Conservation (phyloP, 37 sponge, comb jelly and placozoan genomes). For the Bolinopsis microptera region DNA sequence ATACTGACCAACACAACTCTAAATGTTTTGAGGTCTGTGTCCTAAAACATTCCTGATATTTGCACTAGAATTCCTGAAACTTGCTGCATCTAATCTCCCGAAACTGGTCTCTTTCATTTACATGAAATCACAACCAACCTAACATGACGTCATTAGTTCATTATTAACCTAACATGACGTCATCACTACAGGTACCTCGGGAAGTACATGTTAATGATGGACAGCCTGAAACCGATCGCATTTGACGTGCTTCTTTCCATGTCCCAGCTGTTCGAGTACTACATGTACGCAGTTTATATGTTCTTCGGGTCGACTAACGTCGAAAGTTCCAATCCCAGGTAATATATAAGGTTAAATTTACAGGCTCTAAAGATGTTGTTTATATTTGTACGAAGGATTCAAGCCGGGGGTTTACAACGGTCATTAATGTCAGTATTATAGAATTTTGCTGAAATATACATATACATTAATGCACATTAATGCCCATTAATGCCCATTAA, state of each 20-base stretch:
- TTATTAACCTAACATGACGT: too few species aligned
- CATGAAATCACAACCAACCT: too few species aligned
- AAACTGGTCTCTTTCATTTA: too few species aligned
- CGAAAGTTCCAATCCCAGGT: constrained; percentile 57
- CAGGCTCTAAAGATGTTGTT: not conserved
- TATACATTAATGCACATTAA: too few species aligned
- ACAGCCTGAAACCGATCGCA: constrained; percentile 84
- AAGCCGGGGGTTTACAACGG: too few species aligned
- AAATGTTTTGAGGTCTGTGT: constrained; percentile 72
- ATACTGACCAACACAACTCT: constrained; percentile 88
- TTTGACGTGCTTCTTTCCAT: constrained; percentile 89
- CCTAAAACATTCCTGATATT: too few species aligned
- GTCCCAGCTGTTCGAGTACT: constrained; percentile 94
- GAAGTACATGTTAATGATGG: constrained; percentile 97
- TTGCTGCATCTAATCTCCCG: too few species aligned
- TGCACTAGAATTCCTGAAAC: too few species aligned
- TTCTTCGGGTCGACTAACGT: constrained; percentile 49
- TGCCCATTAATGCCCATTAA: too few species aligned
- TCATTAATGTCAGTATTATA: too few species aligned
- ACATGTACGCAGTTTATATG: constrained; percentile 82
- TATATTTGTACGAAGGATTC: not conserved
- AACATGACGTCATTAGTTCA: too few species aligned
- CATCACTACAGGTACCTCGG: constrained; percentile 70
- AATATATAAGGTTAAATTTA: not conserved
- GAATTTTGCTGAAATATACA: too few species aligned